A percentile compares a stretch with the other conserved stretches of the same genome.
These are phyloP conservation scores for Cydia pomonella DNA, from an alignment of 1,140 invertebrate genomes.

Conservation along the genomic window DNA sequence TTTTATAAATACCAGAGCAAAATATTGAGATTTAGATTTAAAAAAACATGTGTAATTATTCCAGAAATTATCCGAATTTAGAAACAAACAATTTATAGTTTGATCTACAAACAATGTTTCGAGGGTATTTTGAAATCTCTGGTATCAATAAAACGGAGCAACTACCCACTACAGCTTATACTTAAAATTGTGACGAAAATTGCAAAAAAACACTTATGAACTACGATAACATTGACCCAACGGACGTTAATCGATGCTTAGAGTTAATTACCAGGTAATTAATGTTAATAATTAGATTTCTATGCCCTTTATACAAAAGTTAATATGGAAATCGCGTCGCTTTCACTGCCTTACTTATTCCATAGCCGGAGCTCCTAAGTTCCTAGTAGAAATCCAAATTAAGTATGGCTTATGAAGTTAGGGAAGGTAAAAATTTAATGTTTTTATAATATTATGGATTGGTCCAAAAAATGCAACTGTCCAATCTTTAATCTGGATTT, in stretches of 20 bases:
- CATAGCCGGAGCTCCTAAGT: neutral
- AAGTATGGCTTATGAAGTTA: too few species aligned
- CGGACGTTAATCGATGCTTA: conserved; percentile 33
- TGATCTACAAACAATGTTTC: neutral
- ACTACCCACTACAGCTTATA: conserved; percentile 18
- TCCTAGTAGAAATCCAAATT: neutral
- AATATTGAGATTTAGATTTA: too few species aligned
- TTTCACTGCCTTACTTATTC: neutral
- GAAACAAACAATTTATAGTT: too few species aligned
- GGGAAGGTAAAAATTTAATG: too few species aligned
- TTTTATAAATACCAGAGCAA: neutral
- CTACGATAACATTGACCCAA: conserved; percentile 36
- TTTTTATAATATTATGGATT: too few species aligned
- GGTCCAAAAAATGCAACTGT: too few species aligned
- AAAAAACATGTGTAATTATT: too few species aligned
- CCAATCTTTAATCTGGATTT: too few species aligned
- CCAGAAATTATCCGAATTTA: too few species aligned
- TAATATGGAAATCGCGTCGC: neutral
- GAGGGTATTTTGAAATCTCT: neutral
- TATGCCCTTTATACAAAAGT: conserved; percentile 11
- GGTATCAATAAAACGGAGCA: neutral
- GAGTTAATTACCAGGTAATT: conserved; percentile 17
- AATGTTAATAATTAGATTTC: conserved; percentile 10
- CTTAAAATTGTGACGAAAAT: conserved; percentile 36
- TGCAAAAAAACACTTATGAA: conserved; percentile 38